Evolutionary conservation across 1,140 invertebrate species (phyloP).

Genomic region (Drosophila micromelanica): DNA sequence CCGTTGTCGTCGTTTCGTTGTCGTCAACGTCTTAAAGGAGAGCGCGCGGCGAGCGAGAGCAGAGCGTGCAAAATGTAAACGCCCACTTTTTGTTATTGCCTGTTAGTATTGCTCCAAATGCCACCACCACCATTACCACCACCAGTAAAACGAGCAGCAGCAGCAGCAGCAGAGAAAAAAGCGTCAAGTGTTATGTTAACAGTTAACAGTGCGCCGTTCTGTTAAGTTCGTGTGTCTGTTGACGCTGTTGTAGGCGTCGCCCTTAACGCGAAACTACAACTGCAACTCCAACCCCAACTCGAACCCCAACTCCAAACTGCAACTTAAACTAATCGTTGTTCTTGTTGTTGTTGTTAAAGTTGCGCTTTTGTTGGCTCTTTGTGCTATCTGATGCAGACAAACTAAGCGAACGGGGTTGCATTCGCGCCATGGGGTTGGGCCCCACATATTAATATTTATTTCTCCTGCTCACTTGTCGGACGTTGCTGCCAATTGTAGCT

Average conservation of each 20-base stretch:
- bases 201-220: slow-evolving; percentile 42
- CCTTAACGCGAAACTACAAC: slow-evolving; percentile 9
- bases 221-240: slow-evolving; percentile 27
- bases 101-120: slow-evolving; percentile 33
- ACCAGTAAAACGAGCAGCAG: slow-evolving; percentile 7
- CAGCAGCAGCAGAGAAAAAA: slow-evolving; percentile 37
- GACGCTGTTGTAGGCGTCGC: slow-evolving; percentile 34
- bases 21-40: slow-evolving; percentile 42
- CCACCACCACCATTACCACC: slow-evolving; percentile 38
- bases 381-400: slow-evolving; percentile 72
- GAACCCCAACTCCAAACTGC: too few species aligned
- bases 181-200: slow-evolving; percentile 39
- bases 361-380: slow-evolving; percentile 42
- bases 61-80: slow-evolving; percentile 55
- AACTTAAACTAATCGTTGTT: slow-evolving; percentile 12
- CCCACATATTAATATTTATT: slow-evolving; percentile 27
- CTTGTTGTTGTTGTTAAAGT: slow-evolving; percentile 14
- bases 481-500: slow-evolving; percentile 1
- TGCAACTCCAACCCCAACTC: too few species aligned
- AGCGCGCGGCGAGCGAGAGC: slow-evolving; percentile 45
- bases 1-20: slow-evolving; percentile 29
- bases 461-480: slow-evolving; percentile 51
- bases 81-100: slow-evolving; percentile 61
- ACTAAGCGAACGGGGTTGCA: slow-evolving; percentile 37
- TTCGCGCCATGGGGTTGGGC: neutral